These are phyloP conservation scores for Heliconius melpomene DNA, from an alignment of 1,140 invertebrate genomes.

Conservation along the genomic window DNA sequence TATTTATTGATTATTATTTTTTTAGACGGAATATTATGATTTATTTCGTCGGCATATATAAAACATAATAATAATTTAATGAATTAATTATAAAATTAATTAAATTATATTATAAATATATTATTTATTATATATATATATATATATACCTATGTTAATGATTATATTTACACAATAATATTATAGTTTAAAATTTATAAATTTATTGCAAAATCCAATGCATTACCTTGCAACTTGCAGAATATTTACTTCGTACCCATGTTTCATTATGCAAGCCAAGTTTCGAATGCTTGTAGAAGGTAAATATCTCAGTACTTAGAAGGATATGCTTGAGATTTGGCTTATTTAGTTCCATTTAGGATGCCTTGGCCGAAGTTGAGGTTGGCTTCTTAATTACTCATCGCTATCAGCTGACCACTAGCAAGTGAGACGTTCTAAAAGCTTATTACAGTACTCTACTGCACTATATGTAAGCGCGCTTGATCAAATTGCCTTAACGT, in stretches of 20 bases:
- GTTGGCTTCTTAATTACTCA: constrained; percentile 76
- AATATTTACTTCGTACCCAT: neutral
- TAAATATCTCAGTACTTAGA: constrained; percentile 44
- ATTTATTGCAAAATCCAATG: neutral
- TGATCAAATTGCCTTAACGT: neutral
- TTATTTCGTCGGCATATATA: no score
- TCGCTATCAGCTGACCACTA: constrained; percentile 69
- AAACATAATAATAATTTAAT: no score
- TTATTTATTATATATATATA: no score
- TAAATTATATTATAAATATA: no score
- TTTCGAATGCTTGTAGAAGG: constrained; percentile 26
- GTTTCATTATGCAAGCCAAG: constrained; percentile 16
- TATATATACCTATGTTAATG: no score
- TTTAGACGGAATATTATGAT: no score
- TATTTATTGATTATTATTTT: no score
- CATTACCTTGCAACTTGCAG: neutral
- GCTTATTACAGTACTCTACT: constrained; percentile 22
- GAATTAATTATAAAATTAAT: no score
- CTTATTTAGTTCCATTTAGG: constrained; percentile 72
- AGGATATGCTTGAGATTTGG: constrained; percentile 67
- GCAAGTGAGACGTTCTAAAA: constrained; percentile 46
- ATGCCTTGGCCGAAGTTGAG: constrained; percentile 66
- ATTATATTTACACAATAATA: no score
- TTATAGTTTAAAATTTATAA: neutral
- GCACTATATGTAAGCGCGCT: neutral